Evolutionary conservation across 2,888 invertebrate genomes (phyloP).

Genomic region (Endomychus coccineus): DNA sequence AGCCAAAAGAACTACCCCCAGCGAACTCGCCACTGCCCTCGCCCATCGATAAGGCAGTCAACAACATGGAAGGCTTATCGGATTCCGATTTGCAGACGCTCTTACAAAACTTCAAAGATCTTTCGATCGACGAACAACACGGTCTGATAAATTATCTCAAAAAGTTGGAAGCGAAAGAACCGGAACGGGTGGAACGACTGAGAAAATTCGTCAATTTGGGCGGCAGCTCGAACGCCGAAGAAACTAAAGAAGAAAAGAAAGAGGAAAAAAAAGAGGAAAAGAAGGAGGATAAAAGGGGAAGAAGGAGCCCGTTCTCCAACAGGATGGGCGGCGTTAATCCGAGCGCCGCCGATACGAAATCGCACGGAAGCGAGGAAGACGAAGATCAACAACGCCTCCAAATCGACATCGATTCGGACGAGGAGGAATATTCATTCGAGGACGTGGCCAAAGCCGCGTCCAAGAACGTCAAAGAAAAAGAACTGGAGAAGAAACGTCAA

Average conservation of each 20-base stretch:
- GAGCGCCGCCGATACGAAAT: slow-evolving; percentile 27
- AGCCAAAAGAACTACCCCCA: neutral
- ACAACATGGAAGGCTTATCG: slow-evolving; percentile 63
- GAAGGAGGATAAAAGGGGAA: neutral
- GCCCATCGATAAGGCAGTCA: slow-evolving; percentile 16
- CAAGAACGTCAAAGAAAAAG: slow-evolving; percentile 61
- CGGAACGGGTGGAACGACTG: slow-evolving; percentile 67
- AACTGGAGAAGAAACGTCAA: slow-evolving; percentile 44
- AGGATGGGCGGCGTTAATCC: slow-evolving; percentile 44
- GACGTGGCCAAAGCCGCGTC: slow-evolving; percentile 73
- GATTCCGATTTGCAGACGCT: slow-evolving; percentile 74
- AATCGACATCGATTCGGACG: slow-evolving; percentile 53
- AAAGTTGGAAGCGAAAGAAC: slow-evolving; percentile 70
- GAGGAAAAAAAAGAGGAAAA: slow-evolving; percentile 7
- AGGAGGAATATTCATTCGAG: slow-evolving; percentile 77
- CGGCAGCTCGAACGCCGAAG: slow-evolving; percentile 15
- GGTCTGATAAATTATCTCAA: slow-evolving; percentile 74
- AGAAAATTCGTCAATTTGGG: slow-evolving; percentile 65
- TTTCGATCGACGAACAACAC: slow-evolving; percentile 75
- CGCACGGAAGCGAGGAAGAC: slow-evolving; percentile 18
- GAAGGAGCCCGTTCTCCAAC: slow-evolving; percentile 47
- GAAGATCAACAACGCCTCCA: slow-evolving; percentile 35
- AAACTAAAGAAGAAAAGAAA: slow-evolving; percentile 22
- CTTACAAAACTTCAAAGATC: slow-evolving; percentile 72
- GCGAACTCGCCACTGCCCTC: slow-evolving; percentile 5